Evolutionary conservation across 2,888 invertebrate species (phyloP).

Genomic region (Hydroisotoma schaefferi): DNA sequence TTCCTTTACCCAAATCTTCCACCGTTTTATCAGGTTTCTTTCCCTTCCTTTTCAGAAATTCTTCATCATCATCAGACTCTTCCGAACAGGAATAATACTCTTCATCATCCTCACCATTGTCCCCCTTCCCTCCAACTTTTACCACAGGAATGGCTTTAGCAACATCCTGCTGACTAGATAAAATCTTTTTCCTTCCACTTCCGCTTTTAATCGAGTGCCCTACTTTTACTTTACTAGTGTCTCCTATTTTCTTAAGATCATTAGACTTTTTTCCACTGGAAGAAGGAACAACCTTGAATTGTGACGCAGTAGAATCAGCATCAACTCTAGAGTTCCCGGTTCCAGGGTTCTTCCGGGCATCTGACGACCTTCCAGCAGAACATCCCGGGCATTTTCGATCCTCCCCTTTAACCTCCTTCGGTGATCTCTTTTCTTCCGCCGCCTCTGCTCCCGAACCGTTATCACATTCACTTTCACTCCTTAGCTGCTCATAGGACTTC

Average conservation of each 20-base stretch:
- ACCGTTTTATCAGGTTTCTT: neutral
- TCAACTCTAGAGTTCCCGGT: neutral
- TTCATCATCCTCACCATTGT: neutral
- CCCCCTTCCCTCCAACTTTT: too few relatives aligned
- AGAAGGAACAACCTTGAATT: neutral
- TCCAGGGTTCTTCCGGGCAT: neutral
- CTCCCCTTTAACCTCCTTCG: neutral
- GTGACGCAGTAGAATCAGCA: neutral
- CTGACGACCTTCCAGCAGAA: neutral
- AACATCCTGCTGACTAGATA: neutral
- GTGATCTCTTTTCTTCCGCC: neutral
- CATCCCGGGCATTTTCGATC: constrained; percentile 6
- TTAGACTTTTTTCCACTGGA: neutral
- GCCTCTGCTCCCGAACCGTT: too few relatives aligned
- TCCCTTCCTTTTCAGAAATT: neutral
- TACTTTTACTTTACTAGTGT: neutral
- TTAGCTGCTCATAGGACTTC: neutral
- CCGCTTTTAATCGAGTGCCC: too few relatives aligned
- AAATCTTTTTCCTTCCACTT: neutral
- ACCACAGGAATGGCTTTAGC: too few relatives aligned
- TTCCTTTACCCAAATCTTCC: neutral
- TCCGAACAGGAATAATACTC: constrained; percentile 3
- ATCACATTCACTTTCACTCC: constrained; percentile 10
- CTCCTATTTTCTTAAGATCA: too few relatives aligned
- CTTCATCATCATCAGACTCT: neutral